Percentiles rank a stretch among this genome's conserved stretches.
Conservation (phyloP, 2,797 vertebrate genomes). For the Botia kubotai region DNA sequence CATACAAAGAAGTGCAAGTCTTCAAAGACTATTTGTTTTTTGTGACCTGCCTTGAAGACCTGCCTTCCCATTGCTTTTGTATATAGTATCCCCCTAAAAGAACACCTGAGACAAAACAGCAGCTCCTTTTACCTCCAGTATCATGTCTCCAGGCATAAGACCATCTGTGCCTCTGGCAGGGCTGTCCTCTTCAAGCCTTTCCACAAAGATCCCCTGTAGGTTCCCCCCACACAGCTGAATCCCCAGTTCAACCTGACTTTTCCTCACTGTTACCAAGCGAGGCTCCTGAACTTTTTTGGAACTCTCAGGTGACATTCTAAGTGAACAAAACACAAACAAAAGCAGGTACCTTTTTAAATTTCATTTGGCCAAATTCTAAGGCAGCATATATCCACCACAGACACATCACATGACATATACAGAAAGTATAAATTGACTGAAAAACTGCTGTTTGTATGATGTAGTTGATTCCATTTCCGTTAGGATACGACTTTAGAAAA, state of each 20-base stretch:
- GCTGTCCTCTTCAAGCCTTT: slow-evolving; percentile 93
- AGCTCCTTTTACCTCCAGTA: slow-evolving; percentile 85
- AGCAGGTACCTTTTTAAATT: no score
- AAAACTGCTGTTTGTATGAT: no score
- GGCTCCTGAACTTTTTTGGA: slow-evolving; percentile 83
- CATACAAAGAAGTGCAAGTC: no score
- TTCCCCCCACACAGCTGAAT: slow-evolving; percentile 94
- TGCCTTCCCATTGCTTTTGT: no score
- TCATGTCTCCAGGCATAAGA: slow-evolving; percentile 88
- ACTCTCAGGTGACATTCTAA: slow-evolving; percentile 83
- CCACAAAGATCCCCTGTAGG: slow-evolving; percentile 92
- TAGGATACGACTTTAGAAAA: no score
- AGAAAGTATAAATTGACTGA: no score
- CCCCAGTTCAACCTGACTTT: slow-evolving; percentile 91
- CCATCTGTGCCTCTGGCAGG: slow-evolving; percentile 87
- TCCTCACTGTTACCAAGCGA: slow-evolving; percentile 84
- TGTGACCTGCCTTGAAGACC: no score
- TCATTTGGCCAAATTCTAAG: no score
- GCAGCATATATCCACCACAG: no score
- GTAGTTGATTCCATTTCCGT: no score
- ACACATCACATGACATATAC: no score
- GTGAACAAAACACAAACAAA: neutral
- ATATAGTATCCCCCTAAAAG: neutral
- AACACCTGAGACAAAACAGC: neutral
- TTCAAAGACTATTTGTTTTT: no score